Base-by-base conservation (phyloP, 53 echinoderm and acorn worm genomes). In the Echinometra lucunter region DNA sequence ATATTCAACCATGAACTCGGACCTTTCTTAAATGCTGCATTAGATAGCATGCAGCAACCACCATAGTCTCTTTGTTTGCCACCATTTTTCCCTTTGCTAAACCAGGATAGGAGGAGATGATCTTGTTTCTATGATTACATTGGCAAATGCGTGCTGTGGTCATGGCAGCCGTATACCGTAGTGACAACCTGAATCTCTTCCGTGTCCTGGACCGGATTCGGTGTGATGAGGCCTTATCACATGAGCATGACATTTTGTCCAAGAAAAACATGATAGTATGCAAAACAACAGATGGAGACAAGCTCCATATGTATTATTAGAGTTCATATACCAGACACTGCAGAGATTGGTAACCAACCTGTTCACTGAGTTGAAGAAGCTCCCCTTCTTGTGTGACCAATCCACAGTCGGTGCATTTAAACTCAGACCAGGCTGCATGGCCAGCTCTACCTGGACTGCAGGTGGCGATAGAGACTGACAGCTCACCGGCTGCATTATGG, bases 361-460 rank as follows among this genome's bases (percentile, higher is more conserved):
- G 57, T 37, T 75, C 40, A 38, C 57, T 81, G 58, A 93, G 93
- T 57, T 75, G 35, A 30, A 93, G 93, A 8, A 93, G 93, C 81
- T 80, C 80, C 25, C 93, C 93, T 80, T 93, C 93, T 58, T 81
- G 37, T 75, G 93, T 93, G 38, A 93, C 25, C 23, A 27, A 38
- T 38, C 93, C 93, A 80, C 93, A 93, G 81, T 93, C 58, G 5
- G 81, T 57, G 58, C 93, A 93, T 3, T 12, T 37, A 57, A 93
- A 93, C 81, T 93, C 81, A 93, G 93, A 81, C 93, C 93, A 93
- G 58, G 93, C 82, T 57, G 93, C 93, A 56, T 93, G 93, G 45
- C 92, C 92, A 72, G 92, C 27, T 8, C 74, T 16, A 70, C 74
- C 69, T 28, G 74, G 56, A 80, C 57, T 57, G 40, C 93, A 93